Evolutionary conservation across 2,797 vertebrate genomes (phyloP), one percentile per base, ranked within the genome.

Genomic region (Scyliorhinus canicula): DNA sequence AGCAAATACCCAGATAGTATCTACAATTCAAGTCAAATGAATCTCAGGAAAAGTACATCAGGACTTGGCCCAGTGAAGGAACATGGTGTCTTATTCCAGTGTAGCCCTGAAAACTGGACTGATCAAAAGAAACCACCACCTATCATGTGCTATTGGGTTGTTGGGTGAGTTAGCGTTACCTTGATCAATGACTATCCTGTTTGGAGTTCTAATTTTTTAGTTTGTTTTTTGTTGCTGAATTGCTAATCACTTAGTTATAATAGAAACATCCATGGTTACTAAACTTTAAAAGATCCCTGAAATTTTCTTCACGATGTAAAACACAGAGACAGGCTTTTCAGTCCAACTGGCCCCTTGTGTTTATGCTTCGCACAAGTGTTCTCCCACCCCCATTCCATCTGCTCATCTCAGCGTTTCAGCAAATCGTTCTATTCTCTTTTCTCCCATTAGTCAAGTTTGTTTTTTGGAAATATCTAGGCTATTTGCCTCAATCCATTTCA

Each of bases 121-220:
- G 98, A 99, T 96, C 98, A 98, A 96, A 99, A 97, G 97, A 99
- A 98, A 95, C 96, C 98, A 0, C 97, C 98, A 11, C 98, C 99
- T 95, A 98, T 97, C 84, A 97, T 99, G 98, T 98, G 97, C 31
- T 99, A 99, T 97, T 99, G 99, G 99, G 99, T 99, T 79, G 98
- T 99, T 44, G 99, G 99, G 99, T 99, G 97, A 55, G 97, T 96
- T 52, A n/a, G 44, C 11, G 95, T 31, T 71, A 95, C 84, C n/a
- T 44, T 93, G 31, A 90, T 93, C 16, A 86, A 84, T n/a, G 31
- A 74, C 69, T 26, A n/a, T n/a, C 28, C 47, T 16, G 12, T 71
- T 85, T 95, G n/a, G 84, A 95, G 93, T 95, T 95, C 35, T 12
- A 63, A 85, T 63, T 65, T 82, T 21, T 82, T 3, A 40, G 77